phyloP scores from a whole-genome alignment of 2,113 vertebrate genomes.

The Epinephelus cyanopodus region DNA sequence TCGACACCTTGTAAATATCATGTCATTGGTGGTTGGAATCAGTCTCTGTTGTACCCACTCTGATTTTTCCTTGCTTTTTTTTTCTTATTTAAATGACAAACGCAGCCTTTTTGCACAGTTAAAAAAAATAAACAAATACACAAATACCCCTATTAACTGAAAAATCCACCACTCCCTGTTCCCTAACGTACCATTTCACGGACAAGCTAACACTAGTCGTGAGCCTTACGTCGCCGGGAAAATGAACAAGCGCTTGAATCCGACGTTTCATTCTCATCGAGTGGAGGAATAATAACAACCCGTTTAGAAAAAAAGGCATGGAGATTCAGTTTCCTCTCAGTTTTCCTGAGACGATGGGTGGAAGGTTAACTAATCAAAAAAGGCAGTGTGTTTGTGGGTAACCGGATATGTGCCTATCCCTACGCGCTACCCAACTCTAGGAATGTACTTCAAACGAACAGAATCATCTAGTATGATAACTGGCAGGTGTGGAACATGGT shows the following conservation, averaged over 20 bases:
- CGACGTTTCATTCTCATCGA: slow-evolving; percentile 44
- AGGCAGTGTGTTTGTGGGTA: slow-evolving; percentile 83
- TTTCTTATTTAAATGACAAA: slow-evolving; percentile 52
- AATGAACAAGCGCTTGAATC: slow-evolving; percentile 44
- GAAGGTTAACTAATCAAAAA: slow-evolving; percentile 77
- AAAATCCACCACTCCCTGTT: slow-evolving; percentile 47
- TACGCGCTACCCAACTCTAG: slow-evolving; percentile 81
- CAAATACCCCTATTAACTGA: slow-evolving; percentile 15
- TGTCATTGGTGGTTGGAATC: slow-evolving; percentile 73
- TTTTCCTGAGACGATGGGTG: slow-evolving; percentile 81
- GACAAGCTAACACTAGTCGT: slow-evolving; percentile 38
- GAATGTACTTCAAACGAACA: slow-evolving; percentile 83
- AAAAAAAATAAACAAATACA: slow-evolving; percentile 22
- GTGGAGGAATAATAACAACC: slow-evolving; percentile 72
- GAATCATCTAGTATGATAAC: slow-evolving; percentile 73
- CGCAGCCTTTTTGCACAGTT: slow-evolving; percentile 43
- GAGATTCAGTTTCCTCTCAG: slow-evolving; percentile 82
- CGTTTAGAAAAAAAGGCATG: slow-evolving; percentile 83
- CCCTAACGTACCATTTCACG: slow-evolving; percentile 46
- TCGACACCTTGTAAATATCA: slow-evolving; percentile 75
- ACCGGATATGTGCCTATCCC: slow-evolving; percentile 78
- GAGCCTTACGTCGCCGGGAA: slow-evolving; percentile 37
- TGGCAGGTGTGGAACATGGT: slow-evolving; percentile 82
- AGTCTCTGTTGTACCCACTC: slow-evolving; percentile 64
- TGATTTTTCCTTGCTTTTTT: slow-evolving; percentile 57